A percentile compares a stretch with the other conserved stretches of the same genome.
phyloP scores from a whole-genome alignment of 2,113 vertebrate species.

The Tachuris rubrigastra region DNA sequence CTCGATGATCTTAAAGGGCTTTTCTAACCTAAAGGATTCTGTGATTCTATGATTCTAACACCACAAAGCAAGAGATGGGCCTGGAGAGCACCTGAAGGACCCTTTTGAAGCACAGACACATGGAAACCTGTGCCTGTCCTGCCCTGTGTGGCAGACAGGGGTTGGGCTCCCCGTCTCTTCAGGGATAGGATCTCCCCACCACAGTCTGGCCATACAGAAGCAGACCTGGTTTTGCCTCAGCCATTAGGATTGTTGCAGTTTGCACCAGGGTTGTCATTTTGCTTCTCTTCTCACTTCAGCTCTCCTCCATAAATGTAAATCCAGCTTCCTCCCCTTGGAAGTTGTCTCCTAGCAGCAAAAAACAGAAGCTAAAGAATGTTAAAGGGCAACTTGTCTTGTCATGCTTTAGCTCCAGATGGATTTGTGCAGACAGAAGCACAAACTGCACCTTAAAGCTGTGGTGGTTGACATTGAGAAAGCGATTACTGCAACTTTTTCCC shows the following conservation, averaged over 20 bases:
- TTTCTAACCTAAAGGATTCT: neutral
- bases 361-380: conserved; percentile 22
- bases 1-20: neutral
- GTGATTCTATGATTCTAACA: neutral
- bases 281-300: neutral
- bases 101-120: neutral
- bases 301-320: neutral
- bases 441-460: neutral
- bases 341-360: conserved; percentile 39
- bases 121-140: neutral
- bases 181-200: neutral
- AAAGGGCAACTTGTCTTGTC: conserved; percentile 51
- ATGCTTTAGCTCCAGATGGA: neutral
- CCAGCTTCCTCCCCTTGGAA: neutral
- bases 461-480: neutral
- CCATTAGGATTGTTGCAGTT: neutral
- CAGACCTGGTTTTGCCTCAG: neutral
- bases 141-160: neutral
- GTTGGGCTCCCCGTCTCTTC: neutral
- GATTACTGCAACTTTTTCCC: neutral
- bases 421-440: conserved; percentile 13
- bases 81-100: neutral
- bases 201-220: neutral
- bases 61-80: neutral
- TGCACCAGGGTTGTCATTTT: neutral